Percentiles rank a stretch among this genome's conserved stretches.
phyloP scores from a whole-genome alignment of 1,140 invertebrate genomes.

The Drosophila malerkotliana region DNA sequence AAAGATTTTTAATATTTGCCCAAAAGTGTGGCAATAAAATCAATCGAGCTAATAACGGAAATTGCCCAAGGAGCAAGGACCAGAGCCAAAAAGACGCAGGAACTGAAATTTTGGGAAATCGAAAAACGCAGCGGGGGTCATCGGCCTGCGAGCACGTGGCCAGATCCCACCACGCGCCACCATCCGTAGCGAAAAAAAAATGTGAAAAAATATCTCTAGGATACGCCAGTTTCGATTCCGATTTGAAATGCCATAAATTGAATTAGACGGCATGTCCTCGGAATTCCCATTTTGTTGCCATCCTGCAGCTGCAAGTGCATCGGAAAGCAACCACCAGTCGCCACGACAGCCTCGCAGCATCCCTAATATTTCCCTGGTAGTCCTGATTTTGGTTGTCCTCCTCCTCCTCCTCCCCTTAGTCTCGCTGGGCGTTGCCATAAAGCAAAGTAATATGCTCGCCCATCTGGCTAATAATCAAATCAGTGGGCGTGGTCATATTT shows the following conservation, averaged over 20 bases:
- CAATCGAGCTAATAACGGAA: conserved; percentile 79
- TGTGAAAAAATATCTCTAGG: neutral
- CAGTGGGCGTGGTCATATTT: conserved; percentile 45
- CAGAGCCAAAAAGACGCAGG: conserved; percentile 3
- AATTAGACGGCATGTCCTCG: conserved; percentile 59
- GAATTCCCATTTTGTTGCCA: neutral
- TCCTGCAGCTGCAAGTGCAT: conserved; percentile 69
- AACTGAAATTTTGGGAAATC: conserved; percentile 29
- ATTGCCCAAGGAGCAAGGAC: conserved; percentile 53
- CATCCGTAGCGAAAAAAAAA: neutral
- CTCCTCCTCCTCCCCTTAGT: neutral
- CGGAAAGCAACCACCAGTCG: conserved; percentile 36
- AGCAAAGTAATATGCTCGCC: conserved; percentile 47
- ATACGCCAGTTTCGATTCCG: conserved; percentile 38
- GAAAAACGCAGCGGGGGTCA: conserved; percentile 55
- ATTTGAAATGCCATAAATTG: conserved; percentile 72
- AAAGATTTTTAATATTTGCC: conserved; percentile 47
- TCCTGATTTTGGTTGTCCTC: neutral
- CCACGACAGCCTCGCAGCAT: conserved; percentile 9
- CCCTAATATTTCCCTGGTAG: conserved; percentile 11
- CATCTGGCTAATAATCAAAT: conserved; percentile 55
- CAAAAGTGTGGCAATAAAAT: conserved; percentile 66
- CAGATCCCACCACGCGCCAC: neutral
- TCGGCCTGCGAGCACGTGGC: conserved; percentile 45
- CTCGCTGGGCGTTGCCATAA: conserved; percentile 28